Evolutionary conservation across 2,888 invertebrate species (phyloP).

Genomic region (Lobophora halterata): DNA sequence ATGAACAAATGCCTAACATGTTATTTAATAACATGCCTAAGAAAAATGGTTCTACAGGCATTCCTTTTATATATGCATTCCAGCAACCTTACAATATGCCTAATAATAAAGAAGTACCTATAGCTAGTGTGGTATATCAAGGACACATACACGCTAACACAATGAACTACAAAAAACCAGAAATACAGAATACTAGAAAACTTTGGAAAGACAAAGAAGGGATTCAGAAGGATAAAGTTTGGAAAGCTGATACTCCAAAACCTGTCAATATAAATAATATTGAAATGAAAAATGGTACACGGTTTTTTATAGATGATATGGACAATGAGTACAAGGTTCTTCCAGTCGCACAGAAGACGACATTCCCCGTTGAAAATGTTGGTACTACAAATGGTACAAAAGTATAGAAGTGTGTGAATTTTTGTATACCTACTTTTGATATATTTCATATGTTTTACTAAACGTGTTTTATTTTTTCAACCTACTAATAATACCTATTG

Average conservation of each 20-base stretch:
- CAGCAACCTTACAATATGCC: slow-evolving; percentile 36
- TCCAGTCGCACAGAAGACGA: slow-evolving; percentile 10
- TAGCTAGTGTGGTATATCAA: slow-evolving; percentile 45
- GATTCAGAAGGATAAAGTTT: slow-evolving; percentile 9
- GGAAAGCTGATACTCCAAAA: slow-evolving; percentile 3
- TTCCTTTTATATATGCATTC: slow-evolving; percentile 51
- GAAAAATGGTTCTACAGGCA: slow-evolving; percentile 34
- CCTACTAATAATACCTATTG: too few species aligned
- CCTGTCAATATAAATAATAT: slow-evolving; percentile 11
- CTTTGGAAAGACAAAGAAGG: neutral
- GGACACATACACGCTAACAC: slow-evolving; percentile 47
- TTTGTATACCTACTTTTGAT: too few species aligned
- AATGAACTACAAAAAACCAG: slow-evolving; percentile 12
- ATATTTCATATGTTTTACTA: too few species aligned
- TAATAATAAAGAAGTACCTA: slow-evolving; percentile 26
- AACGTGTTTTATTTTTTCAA: too few species aligned
- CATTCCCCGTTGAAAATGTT: neutral
- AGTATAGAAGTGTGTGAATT: neutral
- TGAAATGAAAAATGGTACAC: slow-evolving; percentile 29
- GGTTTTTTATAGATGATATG: slow-evolving; percentile 47
- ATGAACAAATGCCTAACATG: slow-evolving; percentile 18
- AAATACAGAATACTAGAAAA: slow-evolving; percentile 16
- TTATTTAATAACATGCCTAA: slow-evolving; percentile 15
- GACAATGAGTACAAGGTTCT: slow-evolving; percentile 37
- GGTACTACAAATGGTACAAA: neutral